Percentiles rank a stretch among this genome's conserved stretches.
phyloP scores from a whole-genome alignment of 92 coral and sea anemone species.

The Actinernus sp. region DNA sequence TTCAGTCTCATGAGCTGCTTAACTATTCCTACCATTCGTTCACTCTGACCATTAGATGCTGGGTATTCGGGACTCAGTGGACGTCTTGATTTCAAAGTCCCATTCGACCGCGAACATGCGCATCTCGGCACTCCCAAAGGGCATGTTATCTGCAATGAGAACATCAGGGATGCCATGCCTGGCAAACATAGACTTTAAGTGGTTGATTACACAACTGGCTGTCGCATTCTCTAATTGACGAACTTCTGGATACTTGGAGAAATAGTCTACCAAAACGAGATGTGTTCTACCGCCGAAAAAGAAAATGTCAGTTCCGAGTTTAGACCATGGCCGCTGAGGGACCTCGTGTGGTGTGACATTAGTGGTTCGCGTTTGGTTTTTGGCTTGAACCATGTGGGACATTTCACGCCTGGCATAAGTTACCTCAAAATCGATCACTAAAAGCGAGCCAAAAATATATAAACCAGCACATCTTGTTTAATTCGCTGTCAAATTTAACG shows the following conservation, averaged over 20 bases:
- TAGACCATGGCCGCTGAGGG: constrained; percentile 46
- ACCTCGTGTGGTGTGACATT: constrained; percentile 14
- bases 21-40: constrained; percentile 24
- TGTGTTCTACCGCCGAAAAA: constrained; percentile 21
- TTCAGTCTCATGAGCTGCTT: constrained; percentile 55
- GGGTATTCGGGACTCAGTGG: constrained; percentile 44
- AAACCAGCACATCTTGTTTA: no score
- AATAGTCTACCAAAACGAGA: constrained; percentile 40
- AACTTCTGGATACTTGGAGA: constrained; percentile 47
- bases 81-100: constrained; percentile 20
- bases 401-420: no score
- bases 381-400: constrained; percentile 17
- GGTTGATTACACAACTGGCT: constrained; percentile 13
- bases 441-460: no score
- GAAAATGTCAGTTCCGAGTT: constrained; percentile 43
- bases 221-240: constrained; percentile 15
- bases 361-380: constrained; percentile 32
- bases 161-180: constrained; percentile 2
- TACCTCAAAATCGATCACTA: no score
- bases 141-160: constrained; percentile 3
- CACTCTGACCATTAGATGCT: constrained; percentile 52
- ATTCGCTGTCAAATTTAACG: no score
- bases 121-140: constrained; percentile 4
- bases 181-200: not conserved
- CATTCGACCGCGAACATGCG: constrained; percentile 4